phyloP scores from a whole-genome alignment of 2,888 invertebrate species.

The Stenodera caucasica region DNA sequence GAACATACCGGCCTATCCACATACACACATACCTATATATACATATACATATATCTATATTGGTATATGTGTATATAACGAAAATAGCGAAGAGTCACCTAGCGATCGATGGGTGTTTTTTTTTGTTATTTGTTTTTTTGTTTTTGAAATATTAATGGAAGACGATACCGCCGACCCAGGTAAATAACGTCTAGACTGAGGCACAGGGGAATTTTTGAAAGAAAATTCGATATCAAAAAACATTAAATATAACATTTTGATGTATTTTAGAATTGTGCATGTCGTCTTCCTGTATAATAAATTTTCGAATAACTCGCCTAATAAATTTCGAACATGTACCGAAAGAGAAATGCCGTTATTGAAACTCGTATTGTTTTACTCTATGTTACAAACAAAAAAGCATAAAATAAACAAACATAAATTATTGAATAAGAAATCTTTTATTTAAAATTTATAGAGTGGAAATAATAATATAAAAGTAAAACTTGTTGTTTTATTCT shows the following conservation, averaged over 20 bases:
- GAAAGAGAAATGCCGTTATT: conserved; percentile 2
- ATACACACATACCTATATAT: neutral
- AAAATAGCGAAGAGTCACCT: too few relatives aligned
- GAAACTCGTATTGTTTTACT: neutral
- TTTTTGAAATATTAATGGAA: neutral
- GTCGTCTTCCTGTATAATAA: conserved; percentile 1
- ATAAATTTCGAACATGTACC: neutral
- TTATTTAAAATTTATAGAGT: conserved; percentile 2
- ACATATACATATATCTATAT: neutral
- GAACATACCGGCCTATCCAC: conserved; percentile 7
- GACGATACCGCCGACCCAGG: neutral
- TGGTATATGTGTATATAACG: too few relatives aligned
- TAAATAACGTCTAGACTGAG: neutral
- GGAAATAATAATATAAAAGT: conserved; percentile 2
- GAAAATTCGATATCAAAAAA: neutral
- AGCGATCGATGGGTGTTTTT: neutral
- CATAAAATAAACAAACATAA: neutral
- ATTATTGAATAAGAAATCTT: neutral
- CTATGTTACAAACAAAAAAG: neutral
- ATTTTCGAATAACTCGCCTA: conserved; percentile 1
- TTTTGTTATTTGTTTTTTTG: neutral
- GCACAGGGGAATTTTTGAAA: neutral
- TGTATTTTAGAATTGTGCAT: too few relatives aligned
- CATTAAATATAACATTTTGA: too few relatives aligned
- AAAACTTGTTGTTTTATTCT: too few relatives aligned